Evolutionary conservation across 2,797 vertebrate genomes (phyloP), one percentile per base, ranked within the genome.

Genomic region (Brotula barbata): DNA sequence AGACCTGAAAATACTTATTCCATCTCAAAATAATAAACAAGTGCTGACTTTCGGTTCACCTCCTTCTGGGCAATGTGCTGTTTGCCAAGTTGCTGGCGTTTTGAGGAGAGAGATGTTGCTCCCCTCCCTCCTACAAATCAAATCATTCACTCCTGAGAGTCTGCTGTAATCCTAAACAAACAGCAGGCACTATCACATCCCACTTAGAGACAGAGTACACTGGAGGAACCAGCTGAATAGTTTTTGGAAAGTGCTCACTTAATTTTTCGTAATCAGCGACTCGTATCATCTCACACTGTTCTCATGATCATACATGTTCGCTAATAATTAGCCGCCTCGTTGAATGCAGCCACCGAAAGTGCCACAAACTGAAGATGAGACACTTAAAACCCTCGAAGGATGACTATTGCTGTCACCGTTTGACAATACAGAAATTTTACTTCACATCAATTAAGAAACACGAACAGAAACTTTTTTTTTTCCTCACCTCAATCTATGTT

Each of bases 11-110:
- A 69, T 36, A 46, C 22, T 25, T 56, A 47, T 55, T 77, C 46
- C n/a, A 57, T 75, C 60, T 78, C 34, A 64, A 74, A 71, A 79
- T 68, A 71, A 80, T 75, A 83, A 85, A 85, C 77, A 81, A 65
- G 25, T 36, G 23, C 15, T 77, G 74, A 73, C 71, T 83, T 76
- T 82, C 64, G 20, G 39, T 66, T 86, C 55, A 75, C 64, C 58
- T 77, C 66, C 82, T 85, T 68, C 58, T 64, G 76, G 71, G 80
- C 59, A 81, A 69, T 73, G 62, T 76, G 64, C 79, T 85, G 71
- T 85, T 88, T 82, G 80, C 56, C 61, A 66, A 82, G 73, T 80
- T 85, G 83, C 80, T 81, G 84, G 75, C 10, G 2, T 82, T 85
- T 81, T 78, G 69, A 83, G 80, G 45, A 64, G 58, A 73, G 54